Base-by-base conservation (phyloP, 1,140 invertebrate genomes). In the Heliconius eleuchia region DNA sequence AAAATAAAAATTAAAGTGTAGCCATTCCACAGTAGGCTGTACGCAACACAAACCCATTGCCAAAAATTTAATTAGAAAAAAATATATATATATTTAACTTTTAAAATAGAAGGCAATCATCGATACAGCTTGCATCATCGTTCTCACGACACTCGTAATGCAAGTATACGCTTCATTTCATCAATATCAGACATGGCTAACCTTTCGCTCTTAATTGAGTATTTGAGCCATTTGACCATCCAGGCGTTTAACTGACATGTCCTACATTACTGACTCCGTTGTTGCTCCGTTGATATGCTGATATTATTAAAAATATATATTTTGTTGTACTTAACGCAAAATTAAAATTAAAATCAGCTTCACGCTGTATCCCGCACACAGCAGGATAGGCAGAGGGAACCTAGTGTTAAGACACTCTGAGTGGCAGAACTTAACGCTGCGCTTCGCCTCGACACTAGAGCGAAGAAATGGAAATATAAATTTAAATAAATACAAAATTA, bases 201-300 rank as follows among this genome's bases (percentile, higher is more conserved):
- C 73, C 73, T 74, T n/a, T 30, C 73, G 73, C 8, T 74, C 34
- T 42, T 74, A 74, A 74, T 79, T 74, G 73, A 52, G 52, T 80
- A 76, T 73, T 78, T 82, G 42, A 76, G 50, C 79, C 55, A 60
- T 80, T 76, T 80, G 73, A 79, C 57, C 73, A 66, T 23, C 30
- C 71, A 79, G 72, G 73, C 73, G 50, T 75, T 50, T 60, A 37
- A 72, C 70, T 57, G 23, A 55, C n/a, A 71, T 75, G 78, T 27
- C 78, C 78, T 79, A 75, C 73, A 74, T 55, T 52, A 34, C 73
- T 66, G 9, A 57, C 6, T n/a, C 19, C 8, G 2, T 57, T 66
- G 60, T 66, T 66, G 11, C 23, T 30, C 60, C 23, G 23, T 27
- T 66, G 23, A 66, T 57, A 57, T 23, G 23, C 3, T 66, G 11